Percentiles rank a stretch among this genome's conserved stretches.
Evolutionary conservation across 2,113 vertebrate genomes (phyloP).

Genomic region (Potamarius usumacintae): DNA sequence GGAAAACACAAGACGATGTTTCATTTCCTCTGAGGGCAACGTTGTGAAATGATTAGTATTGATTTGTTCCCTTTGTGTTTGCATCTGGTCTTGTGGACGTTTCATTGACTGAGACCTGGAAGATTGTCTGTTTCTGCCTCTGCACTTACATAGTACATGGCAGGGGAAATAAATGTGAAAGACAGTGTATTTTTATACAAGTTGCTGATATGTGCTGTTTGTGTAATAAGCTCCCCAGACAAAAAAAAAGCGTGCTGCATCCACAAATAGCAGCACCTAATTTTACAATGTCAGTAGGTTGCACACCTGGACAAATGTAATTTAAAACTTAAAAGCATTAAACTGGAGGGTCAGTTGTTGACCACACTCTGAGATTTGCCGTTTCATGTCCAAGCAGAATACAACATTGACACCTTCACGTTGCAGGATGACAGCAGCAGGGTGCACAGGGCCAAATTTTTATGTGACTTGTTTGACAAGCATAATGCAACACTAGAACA

Average conservation of each 20-base stretch:
- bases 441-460: background rate
- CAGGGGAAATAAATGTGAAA: conserved; percentile 1
- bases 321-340: background rate
- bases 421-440: background rate
- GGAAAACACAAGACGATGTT: conserved; percentile 68
- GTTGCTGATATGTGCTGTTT: conserved; percentile 1
- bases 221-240: conserved; percentile 24
- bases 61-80: conserved; percentile 65
- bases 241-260: too few species aligned
- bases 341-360: background rate
- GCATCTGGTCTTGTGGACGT: conserved; percentile 63
- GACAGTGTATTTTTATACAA: conserved; percentile 6
- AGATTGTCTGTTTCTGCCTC: conserved; percentile 52
- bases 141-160: conserved; percentile 9
- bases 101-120: conserved; percentile 69
- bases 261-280: conserved; percentile 15
- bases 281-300: conserved; percentile 18
- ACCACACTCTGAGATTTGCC: background rate
- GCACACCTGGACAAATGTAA: conserved; percentile 18
- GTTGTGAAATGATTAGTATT: conserved; percentile 74
- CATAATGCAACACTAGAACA: background rate
- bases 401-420: background rate
- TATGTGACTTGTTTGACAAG: conserved; percentile 3
- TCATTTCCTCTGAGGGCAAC: conserved; percentile 69
- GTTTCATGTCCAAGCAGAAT: background rate